These are phyloP conservation scores for Sitta carolinensis DNA, from an alignment of 2,797 vertebrate species.

Conservation along the genomic window DNA sequence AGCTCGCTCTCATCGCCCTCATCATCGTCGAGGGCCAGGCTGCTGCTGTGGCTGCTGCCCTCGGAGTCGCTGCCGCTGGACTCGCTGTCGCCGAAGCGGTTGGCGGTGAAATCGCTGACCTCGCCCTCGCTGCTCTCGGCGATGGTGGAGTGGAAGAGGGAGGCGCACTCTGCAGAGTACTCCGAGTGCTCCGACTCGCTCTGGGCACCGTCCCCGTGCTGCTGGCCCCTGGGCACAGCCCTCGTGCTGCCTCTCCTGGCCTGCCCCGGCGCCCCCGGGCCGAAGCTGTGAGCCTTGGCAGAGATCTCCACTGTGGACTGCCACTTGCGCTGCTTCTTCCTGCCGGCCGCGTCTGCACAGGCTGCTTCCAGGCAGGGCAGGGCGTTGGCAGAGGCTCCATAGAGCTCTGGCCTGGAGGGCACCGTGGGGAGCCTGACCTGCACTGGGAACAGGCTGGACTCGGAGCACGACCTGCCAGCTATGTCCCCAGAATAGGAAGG, in stretches of 20 bases:
- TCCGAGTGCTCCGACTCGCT: constrained; percentile 85
- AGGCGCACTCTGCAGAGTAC: constrained; percentile 83
- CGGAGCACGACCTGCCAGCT: constrained; percentile 80
- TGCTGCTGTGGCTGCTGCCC: constrained; percentile 74
- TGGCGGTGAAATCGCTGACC: constrained; percentile 86
- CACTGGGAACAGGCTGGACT: constrained; percentile 81
- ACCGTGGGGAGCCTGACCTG: constrained; percentile 66
- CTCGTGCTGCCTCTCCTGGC: constrained; percentile 67
- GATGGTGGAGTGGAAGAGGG: constrained; percentile 86
- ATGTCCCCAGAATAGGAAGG: constrained; percentile 64
- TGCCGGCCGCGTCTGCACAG: constrained; percentile 58
- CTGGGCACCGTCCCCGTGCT: neutral
- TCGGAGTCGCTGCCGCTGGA: constrained; percentile 83
- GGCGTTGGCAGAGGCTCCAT: constrained; percentile 56
- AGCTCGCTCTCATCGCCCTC: constrained; percentile 60
- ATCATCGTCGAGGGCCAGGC: constrained; percentile 75
- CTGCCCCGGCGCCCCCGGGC: constrained; percentile 14
- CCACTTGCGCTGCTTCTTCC: constrained; percentile 79
- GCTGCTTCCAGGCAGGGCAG: constrained; percentile 55
- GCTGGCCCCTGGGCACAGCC: constrained; percentile 69
- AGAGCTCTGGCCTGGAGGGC: constrained; percentile 62
- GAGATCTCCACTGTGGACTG: constrained; percentile 77
- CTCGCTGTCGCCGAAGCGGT: constrained; percentile 89
- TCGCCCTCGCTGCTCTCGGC: constrained; percentile 86
- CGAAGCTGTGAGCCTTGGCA: constrained; percentile 58